These are phyloP conservation scores for Lethocerus indicus DNA, from an alignment of 1,140 invertebrate species.

Conservation along the genomic window DNA sequence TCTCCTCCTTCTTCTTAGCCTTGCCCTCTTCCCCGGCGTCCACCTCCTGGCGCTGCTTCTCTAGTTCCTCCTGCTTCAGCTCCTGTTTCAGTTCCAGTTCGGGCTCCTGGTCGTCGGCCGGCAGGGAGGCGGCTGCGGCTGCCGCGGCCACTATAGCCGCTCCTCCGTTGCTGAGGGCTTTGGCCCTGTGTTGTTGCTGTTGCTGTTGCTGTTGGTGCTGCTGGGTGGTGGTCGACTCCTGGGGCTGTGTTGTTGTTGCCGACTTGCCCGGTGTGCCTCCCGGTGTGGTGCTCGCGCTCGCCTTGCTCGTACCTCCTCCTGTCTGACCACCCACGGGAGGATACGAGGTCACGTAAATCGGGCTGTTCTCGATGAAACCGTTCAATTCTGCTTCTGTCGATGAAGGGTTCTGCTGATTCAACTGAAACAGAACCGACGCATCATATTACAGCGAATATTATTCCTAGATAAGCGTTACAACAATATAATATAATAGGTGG, in stretches of 20 bases:
- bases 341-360: constrained; percentile 62
- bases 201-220: background rate
- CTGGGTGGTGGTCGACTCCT: background rate
- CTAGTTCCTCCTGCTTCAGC: background rate
- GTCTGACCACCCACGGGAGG: constrained; percentile 30
- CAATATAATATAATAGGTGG: no score
- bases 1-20: background rate
- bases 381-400: constrained; percentile 36
- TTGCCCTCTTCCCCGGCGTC: no score
- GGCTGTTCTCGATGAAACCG: constrained; percentile 51
- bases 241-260: background rate
- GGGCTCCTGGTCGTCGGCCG: background rate
- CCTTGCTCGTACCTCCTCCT: constrained; percentile 13
- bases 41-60: no score
- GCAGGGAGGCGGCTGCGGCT: no score
- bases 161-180: background rate
- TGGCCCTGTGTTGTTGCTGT: background rate
- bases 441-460: no score
- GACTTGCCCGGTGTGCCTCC: background rate
- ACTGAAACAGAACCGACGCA: constrained; percentile 31
- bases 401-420: constrained; percentile 42
- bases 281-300: background rate
- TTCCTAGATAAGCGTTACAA: no score
- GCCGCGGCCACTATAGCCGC: no score
- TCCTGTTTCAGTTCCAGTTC: background rate